These are phyloP conservation scores for Xestia c-nigrum DNA, from an alignment of 2,888 invertebrate genomes.

Conservation along the genomic window DNA sequence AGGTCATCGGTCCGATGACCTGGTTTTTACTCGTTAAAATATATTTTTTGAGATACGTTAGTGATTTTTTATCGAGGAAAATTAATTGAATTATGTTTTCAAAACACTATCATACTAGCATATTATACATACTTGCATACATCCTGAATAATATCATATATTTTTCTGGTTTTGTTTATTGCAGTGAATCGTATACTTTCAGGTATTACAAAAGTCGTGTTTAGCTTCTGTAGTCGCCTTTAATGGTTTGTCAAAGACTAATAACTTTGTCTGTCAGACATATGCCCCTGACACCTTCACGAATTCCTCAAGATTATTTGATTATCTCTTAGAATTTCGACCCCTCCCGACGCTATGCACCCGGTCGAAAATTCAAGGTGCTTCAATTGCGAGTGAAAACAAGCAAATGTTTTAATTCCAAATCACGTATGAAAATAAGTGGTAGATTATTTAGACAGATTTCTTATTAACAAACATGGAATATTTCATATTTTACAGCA, in stretches of 20 bases:
- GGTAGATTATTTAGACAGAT: slow-evolving; percentile 13
- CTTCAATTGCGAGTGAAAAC: not conserved
- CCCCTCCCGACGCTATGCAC: not conserved
- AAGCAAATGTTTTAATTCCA: not conserved
- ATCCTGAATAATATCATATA: no score
- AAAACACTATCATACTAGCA: no score
- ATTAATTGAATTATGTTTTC: no score
- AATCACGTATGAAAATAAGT: slow-evolving; percentile 26
- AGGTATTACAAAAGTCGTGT: no score
- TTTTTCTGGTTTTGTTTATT: no score
- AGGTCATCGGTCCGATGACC: no score
- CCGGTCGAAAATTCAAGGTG: not conserved
- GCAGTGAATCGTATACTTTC: no score
- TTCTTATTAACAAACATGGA: slow-evolving; percentile 17
- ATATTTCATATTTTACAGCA: slow-evolving; percentile 5
- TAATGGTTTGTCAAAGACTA: not conserved
- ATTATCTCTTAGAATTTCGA: not conserved
- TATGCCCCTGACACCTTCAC: not conserved
- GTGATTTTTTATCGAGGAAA: no score
- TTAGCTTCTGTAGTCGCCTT: not conserved
- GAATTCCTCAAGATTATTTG: not conserved
- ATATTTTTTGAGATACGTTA: no score
- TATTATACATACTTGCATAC: no score
- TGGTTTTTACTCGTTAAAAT: no score
- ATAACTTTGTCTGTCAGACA: not conserved